phyloP scores from a whole-genome alignment of 2,888 invertebrate genomes.

The Xanthorhoe designata region DNA sequence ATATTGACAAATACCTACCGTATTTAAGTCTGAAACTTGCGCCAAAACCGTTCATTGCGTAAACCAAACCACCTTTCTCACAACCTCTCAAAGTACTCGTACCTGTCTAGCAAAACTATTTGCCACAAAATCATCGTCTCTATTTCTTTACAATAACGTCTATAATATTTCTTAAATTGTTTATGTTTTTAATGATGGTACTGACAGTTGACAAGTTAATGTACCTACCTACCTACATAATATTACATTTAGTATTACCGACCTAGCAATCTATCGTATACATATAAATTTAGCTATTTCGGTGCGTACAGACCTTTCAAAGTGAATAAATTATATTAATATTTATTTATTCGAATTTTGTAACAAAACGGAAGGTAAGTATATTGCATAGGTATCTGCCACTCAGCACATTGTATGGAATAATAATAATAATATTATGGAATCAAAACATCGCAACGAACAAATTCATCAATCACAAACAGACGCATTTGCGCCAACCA shows the following conservation, averaged over 20 bases:
- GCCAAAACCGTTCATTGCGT: conserved; percentile 54
- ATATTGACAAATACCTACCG: too few relatives aligned
- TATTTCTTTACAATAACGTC: not conserved
- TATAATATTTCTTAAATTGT: not conserved
- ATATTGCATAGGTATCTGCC: too few relatives aligned
- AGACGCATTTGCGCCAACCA: conserved; percentile 24
- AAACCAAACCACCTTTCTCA: conserved; percentile 66
- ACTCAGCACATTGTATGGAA: too few relatives aligned
- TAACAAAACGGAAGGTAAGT: too few relatives aligned
- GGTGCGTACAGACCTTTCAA: too few relatives aligned
- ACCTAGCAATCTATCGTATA: not conserved
- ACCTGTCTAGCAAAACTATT: conserved; percentile 1
- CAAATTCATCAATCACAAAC: conserved; percentile 24
- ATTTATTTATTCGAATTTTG: too few relatives aligned
- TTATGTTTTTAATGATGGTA: not conserved
- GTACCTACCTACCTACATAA: too few relatives aligned
- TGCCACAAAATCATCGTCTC: not conserved
- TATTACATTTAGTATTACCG: too few relatives aligned
- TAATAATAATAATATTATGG: too few relatives aligned
- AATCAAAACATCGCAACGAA: not conserved
- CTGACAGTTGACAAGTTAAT: not conserved
- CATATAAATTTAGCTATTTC: not conserved
- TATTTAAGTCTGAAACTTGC: not conserved
- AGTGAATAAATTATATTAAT: too few relatives aligned
- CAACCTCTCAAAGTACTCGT: conserved; percentile 59